Base-by-base conservation (phyloP, 2,888 invertebrate species). In the Craniophora ligustri region DNA sequence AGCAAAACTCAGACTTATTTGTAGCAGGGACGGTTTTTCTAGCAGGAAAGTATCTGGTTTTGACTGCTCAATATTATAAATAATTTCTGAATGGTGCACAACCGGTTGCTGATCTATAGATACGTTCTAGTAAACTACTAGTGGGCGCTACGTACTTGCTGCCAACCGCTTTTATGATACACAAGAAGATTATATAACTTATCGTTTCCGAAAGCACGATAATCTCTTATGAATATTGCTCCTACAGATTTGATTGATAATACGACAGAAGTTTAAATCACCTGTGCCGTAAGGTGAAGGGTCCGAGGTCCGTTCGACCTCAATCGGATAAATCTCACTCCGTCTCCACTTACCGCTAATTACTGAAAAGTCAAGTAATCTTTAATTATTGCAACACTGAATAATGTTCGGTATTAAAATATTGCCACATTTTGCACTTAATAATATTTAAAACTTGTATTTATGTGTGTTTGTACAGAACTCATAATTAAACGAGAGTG, bases 361-460 rank as follows among this genome's bases (percentile, higher is more conserved):
- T 76, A 71, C 66, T 60, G 65, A 67, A 74, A 72, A 69, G 61
- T 64, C 67, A 74, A 63, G 67, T 61, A 58, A 67, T 63, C 66
- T 72, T 69, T 71, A 71, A 61, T 72, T 65, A 67, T 70, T 71
- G 55, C 72, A 60, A 67, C 60, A 67, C 61, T 57, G 65, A 70
- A 67, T 70, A 65, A 67, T 65, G 68, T 53, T 55, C 45, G 47
- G 34, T 57, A 65, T 65, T 71, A 65, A 71, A 67, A 36, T 61
- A 36, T 70, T 70, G 55, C 66, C 48, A 72, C 69, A 72, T 46
- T 68, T 58, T 62, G 68, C 61, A 78, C 72, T 70, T 59, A 74
- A 69, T 70, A 59, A 57, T 67, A 30, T 64, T 63, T 56, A 40
- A 60, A 57, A 55, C 47, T 60, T n/a, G 44, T 62, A 58, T 67